Evolutionary conservation across 2,888 invertebrate species (phyloP), one percentile per base, ranked within the genome.

Genomic region (Sabatieria punctata): DNA sequence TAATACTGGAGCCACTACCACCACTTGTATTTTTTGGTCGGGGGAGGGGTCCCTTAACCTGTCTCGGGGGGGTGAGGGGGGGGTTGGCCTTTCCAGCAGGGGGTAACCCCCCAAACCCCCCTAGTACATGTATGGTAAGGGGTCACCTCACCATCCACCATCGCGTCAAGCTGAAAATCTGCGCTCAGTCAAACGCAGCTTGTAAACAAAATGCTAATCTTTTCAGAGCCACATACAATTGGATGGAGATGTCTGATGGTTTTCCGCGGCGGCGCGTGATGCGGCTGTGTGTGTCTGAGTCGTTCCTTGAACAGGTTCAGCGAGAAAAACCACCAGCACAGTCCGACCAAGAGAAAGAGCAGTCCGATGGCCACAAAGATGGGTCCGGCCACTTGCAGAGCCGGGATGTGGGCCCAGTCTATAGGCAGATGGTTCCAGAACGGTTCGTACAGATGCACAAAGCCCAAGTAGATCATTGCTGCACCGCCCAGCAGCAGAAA

Each of bases 401-500:
- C 26, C 2, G 37, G 44, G 4, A 37, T 4, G 36, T 18, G 19
- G 36, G 6, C 6, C 36, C 15, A 21, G 22, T 3, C 3, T 2
- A 21, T n/a, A 23, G 4, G 33, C 33, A 13, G n/a, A 33, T 33
- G 33, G 13, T 33, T 11, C 33, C 33, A 33, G 33, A 13, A 24
- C 27, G 6, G 4, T 4, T 24, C 24, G 4, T 62, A 55, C 1
- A 59, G 50, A 13, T 55, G 49, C 33, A 55, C 56, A 44, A 52
- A 64, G 2, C 61, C 64, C 19, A 62, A 50, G 49, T 57, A 56
- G 2, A 54, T 46, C 64, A 64, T 64, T 4, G 59, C 46, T 30
- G 52, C 46, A 4, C 63, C 64, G 23, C 63, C 64, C 21, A 61
- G 39, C 4, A 59, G 30, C 4, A 65, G 49, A 45, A 64, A 64